Percentiles rank a stretch among this genome's conserved stretches.
phyloP scores from a whole-genome alignment of 2,113 vertebrate genomes.

The Entelurus aequoreus region DNA sequence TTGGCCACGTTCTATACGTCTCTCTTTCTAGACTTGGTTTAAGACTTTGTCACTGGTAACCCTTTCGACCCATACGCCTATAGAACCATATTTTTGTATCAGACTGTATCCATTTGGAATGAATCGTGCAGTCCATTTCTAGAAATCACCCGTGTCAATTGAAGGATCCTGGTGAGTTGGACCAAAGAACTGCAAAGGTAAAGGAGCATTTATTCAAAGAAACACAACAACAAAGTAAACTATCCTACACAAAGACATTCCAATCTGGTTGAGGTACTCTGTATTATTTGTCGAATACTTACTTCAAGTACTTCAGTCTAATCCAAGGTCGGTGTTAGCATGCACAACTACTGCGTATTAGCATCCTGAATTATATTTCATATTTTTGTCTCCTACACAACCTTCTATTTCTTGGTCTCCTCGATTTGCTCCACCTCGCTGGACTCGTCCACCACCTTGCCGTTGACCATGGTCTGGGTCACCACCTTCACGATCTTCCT shows the following conservation, averaged over 20 bases:
- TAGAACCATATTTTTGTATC: too few relatives aligned
- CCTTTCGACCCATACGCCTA: too few relatives aligned
- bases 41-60: too few relatives aligned
- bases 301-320: constrained; percentile 13
- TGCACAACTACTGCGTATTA: neutral
- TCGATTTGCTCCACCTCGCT: constrained; percentile 77
- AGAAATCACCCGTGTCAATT: too few relatives aligned
- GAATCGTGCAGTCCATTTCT: too few relatives aligned
- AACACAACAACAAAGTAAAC: constrained; percentile 32
- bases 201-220: constrained; percentile 43
- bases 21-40: too few relatives aligned
- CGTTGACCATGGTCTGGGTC: constrained; percentile 77
- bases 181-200: too few relatives aligned
- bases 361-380: neutral
- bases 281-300: constrained; percentile 21
- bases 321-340: neutral
- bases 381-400: neutral
- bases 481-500: constrained; percentile 79
- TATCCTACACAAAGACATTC: constrained; percentile 30
- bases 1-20: too few relatives aligned
- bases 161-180: too few relatives aligned
- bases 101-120: too few relatives aligned
- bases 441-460: constrained; percentile 76
- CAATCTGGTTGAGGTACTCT: constrained; percentile 20
- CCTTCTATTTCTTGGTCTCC: constrained; percentile 65